These are phyloP conservation scores for Thereva unica DNA, from an alignment of 2,888 invertebrate species.

Conservation along the genomic window DNA sequence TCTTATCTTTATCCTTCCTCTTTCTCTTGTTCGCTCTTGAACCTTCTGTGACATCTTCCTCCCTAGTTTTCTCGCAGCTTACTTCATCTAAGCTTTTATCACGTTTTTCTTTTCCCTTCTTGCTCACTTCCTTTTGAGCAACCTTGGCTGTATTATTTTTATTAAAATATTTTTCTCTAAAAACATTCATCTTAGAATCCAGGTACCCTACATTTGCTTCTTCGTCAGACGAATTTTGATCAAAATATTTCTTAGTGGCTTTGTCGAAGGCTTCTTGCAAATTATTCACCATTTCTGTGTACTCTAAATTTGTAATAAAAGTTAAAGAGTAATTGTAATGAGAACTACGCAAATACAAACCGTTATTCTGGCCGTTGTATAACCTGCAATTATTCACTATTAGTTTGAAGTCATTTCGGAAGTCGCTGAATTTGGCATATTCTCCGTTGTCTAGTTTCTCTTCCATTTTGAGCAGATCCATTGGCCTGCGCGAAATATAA, in stretches of 20 bases:
- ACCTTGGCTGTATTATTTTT: constrained; percentile 50
- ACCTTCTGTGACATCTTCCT: constrained; percentile 37
- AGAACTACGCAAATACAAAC: constrained; percentile 59
- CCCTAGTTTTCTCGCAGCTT: constrained; percentile 41
- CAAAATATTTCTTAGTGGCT: constrained; percentile 80
- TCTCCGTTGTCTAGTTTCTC: constrained; percentile 80
- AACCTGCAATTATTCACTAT: constrained; percentile 91
- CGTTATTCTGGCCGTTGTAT: constrained; percentile 92
- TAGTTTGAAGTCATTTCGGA: constrained; percentile 85
- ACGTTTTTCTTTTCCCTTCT: constrained; percentile 36
- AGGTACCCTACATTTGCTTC: constrained; percentile 73
- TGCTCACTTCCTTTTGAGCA: constrained; percentile 46
- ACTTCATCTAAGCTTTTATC: constrained; percentile 40
- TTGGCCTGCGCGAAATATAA: constrained; percentile 64
- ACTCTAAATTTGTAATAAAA: constrained; percentile 64
- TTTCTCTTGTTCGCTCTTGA: constrained; percentile 50
- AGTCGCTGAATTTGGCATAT: constrained; percentile 78
- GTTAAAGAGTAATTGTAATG: background rate
- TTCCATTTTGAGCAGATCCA: constrained; percentile 88
- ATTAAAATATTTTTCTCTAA: constrained; percentile 58
- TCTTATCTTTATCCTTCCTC: constrained; percentile 56
- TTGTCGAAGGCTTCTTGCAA: constrained; percentile 80
- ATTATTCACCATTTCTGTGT: constrained; percentile 85
- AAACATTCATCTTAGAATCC: constrained; percentile 58
- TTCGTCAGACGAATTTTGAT: constrained; percentile 79